Percentiles rank a stretch among this genome's conserved stretches.
Conservation (phyloP, 23 tunicate species). For the Trididemnum clinides region DNA sequence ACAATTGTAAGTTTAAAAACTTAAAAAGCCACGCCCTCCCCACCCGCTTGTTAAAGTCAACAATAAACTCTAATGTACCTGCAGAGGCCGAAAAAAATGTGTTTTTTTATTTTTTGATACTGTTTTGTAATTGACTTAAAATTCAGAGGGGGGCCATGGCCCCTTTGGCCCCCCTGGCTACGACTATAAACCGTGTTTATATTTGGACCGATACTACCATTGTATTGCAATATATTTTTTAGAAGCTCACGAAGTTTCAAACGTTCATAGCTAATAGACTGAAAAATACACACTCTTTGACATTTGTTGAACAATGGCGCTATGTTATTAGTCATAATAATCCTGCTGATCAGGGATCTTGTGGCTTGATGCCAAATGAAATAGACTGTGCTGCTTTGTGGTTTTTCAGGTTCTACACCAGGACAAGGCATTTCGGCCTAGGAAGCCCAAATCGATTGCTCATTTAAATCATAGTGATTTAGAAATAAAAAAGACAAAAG, state of each 20-base stretch:
- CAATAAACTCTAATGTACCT: no score
- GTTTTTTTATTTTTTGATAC: no score
- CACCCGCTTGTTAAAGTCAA: no score
- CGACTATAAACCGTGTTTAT: background rate
- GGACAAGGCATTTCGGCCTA: background rate
- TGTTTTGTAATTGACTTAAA: no score
- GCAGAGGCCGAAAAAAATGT: no score
- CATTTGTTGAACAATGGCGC: background rate
- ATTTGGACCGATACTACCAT: conserved; percentile 49
- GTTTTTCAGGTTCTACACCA: background rate
- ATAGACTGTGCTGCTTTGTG: background rate
- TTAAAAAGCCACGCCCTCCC: no score
- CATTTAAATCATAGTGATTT: background rate
- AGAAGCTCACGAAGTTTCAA: background rate
- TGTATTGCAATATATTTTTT: background rate
- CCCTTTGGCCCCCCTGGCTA: no score
- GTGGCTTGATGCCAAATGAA: background rate
- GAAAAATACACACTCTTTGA: background rate
- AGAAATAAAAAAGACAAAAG: background rate
- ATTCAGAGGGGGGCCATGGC: no score
- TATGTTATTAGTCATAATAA: background rate
- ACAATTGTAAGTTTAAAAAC: no score
- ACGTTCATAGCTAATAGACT: conserved; percentile 13
- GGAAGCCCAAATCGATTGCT: background rate
- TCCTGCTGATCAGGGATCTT: conserved; percentile 16